Evolutionary conservation across 2,113 vertebrate genomes (phyloP).

Genomic region (Alaudala cheleensis): DNA sequence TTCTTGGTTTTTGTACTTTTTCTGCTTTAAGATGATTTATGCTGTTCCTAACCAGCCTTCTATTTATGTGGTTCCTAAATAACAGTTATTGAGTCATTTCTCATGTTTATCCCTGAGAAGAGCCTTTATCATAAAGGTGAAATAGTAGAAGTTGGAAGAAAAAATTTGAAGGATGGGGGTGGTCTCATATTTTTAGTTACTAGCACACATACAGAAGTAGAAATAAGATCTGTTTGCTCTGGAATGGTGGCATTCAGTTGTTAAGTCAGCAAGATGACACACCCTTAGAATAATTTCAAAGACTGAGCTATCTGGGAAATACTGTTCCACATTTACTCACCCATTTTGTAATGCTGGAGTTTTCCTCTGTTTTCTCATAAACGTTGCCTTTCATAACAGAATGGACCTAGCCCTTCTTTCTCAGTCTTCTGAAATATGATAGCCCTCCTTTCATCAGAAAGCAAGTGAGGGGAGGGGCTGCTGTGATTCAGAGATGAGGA

Average conservation of each 20-base stretch:
- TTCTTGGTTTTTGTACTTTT: background rate
- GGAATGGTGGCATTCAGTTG: background rate
- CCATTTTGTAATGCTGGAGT: background rate
- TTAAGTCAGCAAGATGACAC: background rate
- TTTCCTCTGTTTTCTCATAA: background rate
- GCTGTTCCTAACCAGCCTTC: background rate
- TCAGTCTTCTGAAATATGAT: background rate
- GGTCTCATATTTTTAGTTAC: background rate
- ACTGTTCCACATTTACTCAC: background rate
- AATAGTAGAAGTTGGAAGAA: background rate
- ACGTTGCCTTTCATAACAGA: background rate
- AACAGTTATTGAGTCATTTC: background rate
- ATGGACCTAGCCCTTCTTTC: background rate
- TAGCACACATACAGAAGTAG: background rate
- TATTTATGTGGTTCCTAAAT: background rate
- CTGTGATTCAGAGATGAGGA: background rate
- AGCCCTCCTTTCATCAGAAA: background rate
- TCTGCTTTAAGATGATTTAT: background rate
- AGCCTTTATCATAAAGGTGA: background rate
- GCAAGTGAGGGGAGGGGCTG: background rate
- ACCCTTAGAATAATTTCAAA: background rate
- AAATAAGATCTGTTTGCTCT: background rate
- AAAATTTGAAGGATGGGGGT: fast-evolving
- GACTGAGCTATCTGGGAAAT: background rate
- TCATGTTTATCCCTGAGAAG: background rate